Evolutionary conservation across 1,140 invertebrate genomes (phyloP).

Genomic region (Leptinotarsa defecta): DNA sequence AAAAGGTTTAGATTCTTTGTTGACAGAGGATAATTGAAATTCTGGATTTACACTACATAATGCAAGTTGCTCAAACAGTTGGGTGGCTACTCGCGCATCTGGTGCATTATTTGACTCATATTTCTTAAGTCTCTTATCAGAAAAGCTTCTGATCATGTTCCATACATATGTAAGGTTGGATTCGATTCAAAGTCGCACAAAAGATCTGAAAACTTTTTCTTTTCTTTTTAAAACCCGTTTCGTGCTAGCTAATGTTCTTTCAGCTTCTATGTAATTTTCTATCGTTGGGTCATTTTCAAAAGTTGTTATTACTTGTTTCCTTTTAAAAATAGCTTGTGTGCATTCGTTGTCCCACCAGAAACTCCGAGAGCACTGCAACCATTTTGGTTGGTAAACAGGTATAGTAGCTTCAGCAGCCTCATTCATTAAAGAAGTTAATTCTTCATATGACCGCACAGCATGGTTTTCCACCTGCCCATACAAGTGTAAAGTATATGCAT

Average conservation of each 20-base stretch:
- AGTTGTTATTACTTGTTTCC: background rate
- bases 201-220: background rate
- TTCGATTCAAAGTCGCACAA: too few species aligned
- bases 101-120: too few species aligned
- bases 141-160: too few species aligned
- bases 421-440: background rate
- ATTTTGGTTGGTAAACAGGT: background rate
- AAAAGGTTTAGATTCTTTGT: background rate
- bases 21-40: background rate
- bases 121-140: too few species aligned
- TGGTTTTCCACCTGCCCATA: background rate
- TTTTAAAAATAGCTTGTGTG: background rate
- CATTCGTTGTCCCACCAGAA: constrained; percentile 7
- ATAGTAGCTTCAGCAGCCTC: background rate
- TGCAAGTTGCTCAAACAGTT: background rate
- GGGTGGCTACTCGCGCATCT: too few species aligned
- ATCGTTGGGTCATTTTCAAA: background rate
- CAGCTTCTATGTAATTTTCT: background rate
- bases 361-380: background rate
- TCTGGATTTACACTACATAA: background rate
- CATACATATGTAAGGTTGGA: too few species aligned
- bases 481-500: background rate
- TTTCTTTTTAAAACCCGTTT: background rate
- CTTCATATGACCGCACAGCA: background rate
- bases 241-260: background rate